Conservation (phyloP, 2,888 invertebrate genomes). For the Adelognathus sp. region DNA sequence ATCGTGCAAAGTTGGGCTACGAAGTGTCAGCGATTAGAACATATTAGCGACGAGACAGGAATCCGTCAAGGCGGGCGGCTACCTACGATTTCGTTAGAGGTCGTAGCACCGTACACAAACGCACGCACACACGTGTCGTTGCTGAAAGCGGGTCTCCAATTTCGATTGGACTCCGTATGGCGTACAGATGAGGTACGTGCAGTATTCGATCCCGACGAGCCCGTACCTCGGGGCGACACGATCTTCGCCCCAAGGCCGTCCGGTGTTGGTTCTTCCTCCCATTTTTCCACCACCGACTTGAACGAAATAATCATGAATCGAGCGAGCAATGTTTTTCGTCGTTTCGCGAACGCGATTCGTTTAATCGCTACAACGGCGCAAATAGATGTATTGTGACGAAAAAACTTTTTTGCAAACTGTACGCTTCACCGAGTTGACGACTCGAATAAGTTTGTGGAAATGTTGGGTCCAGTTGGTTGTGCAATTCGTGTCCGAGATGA, state of each 20-base stretch:
- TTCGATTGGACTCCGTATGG: constrained; percentile 54
- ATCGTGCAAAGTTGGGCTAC: neutral
- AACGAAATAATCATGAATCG: constrained; percentile 43
- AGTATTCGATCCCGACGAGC: constrained; percentile 33
- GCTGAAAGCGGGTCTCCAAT: constrained; percentile 50
- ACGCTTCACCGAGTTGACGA: neutral
- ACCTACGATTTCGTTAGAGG: neutral
- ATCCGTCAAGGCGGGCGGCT: neutral
- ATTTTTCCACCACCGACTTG: constrained; percentile 64
- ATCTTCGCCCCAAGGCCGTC: constrained; percentile 72
- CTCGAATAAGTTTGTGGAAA: neutral
- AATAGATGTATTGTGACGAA: neutral
- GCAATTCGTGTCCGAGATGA: neutral
- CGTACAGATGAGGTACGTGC: constrained; percentile 42
- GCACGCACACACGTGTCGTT: constrained; percentile 8
- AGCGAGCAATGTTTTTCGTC: neutral
- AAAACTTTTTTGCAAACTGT: neutral
- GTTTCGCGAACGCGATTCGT: neutral
- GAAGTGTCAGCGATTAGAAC: neutral
- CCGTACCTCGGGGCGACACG: constrained; percentile 60
- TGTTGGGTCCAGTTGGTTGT: neutral
- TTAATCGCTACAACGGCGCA: neutral
- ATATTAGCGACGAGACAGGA: neutral
- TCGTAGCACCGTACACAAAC: neutral
- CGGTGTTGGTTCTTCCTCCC: constrained; percentile 65